A percentile compares a stretch with the other conserved stretches of the same genome.
Conservation (phyloP, 2,113 vertebrate genomes). For the Acanthochromis polyacanthus region DNA sequence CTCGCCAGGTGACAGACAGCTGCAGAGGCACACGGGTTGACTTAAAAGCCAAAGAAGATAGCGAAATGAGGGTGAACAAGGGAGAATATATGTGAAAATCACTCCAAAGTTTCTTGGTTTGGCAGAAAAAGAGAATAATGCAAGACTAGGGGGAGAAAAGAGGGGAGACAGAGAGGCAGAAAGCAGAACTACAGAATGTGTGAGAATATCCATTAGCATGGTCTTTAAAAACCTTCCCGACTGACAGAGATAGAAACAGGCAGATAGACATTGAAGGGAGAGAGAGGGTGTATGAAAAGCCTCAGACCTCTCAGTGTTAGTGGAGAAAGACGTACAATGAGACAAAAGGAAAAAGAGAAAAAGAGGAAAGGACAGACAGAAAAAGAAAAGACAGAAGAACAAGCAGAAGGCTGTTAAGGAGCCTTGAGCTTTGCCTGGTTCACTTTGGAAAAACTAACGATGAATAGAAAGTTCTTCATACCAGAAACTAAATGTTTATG, state of each 20-base stretch:
- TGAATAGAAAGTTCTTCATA: constrained; percentile 36
- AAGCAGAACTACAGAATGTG: background rate
- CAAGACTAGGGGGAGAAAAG: background rate
- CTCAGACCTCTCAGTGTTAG: constrained; percentile 11
- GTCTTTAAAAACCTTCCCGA: constrained; percentile 13
- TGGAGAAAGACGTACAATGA: constrained; percentile 1
- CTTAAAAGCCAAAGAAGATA: constrained; percentile 28
- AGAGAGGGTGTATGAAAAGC: constrained; percentile 1
- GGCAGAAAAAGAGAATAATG: constrained; percentile 1
- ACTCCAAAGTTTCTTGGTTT: constrained; percentile 17
- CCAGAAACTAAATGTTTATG: constrained; percentile 61
- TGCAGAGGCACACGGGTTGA: constrained; percentile 4
- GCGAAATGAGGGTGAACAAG: constrained; percentile 28
- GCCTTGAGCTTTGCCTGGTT: constrained; percentile 37
- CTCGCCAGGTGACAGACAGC: constrained; percentile 17
- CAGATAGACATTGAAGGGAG: constrained; percentile 10
- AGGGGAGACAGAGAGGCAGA: background rate
- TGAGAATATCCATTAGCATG: constrained; percentile 43
- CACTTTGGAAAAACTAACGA: constrained; percentile 23
- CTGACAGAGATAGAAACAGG: constrained; percentile 16
- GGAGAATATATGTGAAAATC: constrained; percentile 15
- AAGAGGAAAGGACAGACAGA: background rate
- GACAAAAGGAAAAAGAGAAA: background rate
- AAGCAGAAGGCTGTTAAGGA: constrained; percentile 25
- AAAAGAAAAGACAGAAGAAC: background rate